phyloP scores from a whole-genome alignment of 2,113 vertebrate genomes.

The Chaetops frenatus region DNA sequence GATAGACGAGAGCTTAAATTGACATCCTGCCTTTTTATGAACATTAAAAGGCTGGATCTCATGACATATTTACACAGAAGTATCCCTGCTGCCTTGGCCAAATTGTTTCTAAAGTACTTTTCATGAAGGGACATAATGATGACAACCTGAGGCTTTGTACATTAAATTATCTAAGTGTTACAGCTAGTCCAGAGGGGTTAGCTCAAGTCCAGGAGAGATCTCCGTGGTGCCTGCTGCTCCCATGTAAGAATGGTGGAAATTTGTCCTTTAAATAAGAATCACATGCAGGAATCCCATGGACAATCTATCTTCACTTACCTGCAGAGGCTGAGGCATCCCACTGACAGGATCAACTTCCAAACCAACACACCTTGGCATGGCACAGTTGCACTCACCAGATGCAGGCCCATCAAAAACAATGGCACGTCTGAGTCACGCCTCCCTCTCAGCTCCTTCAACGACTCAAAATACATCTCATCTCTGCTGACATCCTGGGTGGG shows the following conservation, averaged over 20 bases:
- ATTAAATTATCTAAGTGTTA: background rate
- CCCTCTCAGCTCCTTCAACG: background rate
- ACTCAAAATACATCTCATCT: background rate
- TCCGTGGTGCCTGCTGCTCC: background rate
- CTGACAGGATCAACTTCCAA: background rate
- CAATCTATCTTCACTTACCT: background rate
- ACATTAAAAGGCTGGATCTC: conserved; percentile 47
- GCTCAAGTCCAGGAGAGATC: background rate
- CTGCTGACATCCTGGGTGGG: too few relatives aligned
- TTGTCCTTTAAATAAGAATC: background rate
- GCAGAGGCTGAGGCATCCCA: background rate
- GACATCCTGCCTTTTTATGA: conserved; percentile 62
- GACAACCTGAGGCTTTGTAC: background rate
- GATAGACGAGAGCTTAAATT: conserved; percentile 54
- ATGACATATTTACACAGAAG: conserved; percentile 38
- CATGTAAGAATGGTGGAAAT: background rate
- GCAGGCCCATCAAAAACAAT: fast-evolving
- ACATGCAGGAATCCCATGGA: background rate
- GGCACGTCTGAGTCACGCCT: fast-evolving
- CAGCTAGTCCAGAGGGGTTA: background rate
- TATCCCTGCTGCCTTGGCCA: background rate
- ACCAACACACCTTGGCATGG: background rate
- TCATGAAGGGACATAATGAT: background rate
- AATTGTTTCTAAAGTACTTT: background rate
- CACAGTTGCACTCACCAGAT: background rate